Percentiles rank a stretch among this genome's conserved stretches.
Evolutionary conservation across 2,113 vertebrate genomes (phyloP).

Genomic region (Nestor notabilis): DNA sequence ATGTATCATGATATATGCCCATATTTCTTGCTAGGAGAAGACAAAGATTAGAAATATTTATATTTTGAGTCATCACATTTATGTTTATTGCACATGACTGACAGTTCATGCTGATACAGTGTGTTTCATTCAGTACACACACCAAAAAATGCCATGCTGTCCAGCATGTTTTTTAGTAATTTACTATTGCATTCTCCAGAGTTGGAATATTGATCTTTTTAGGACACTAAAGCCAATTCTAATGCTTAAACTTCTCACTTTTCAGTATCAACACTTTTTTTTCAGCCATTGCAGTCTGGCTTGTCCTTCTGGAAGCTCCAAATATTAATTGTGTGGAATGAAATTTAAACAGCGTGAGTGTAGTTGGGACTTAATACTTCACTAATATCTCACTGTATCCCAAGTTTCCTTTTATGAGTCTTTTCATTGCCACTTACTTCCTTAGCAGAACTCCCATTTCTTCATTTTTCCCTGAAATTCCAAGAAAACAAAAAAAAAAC

Average conservation of each 20-base stretch:
- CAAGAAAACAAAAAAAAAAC: not conserved
- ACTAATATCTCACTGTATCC: not conserved
- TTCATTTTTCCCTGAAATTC: not conserved
- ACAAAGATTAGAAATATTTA: not conserved
- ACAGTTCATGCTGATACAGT: not conserved
- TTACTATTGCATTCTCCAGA: not conserved
- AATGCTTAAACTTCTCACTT: not conserved
- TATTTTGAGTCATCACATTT: not conserved
- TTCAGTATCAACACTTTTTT: not conserved
- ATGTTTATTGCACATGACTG: not conserved
- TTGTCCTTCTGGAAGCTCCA: not conserved
- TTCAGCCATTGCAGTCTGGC: not conserved
- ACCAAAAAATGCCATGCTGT: not conserved
- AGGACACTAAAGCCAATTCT: not conserved
- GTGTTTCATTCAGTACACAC: not conserved
- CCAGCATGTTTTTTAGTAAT: not conserved
- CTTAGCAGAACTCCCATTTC: not conserved
- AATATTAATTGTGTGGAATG: not conserved
- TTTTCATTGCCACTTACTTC: not conserved
- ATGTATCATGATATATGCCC: not conserved
- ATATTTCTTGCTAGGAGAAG: not conserved
- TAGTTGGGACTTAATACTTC: not conserved
- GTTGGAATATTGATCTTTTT: not conserved
- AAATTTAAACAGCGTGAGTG: not conserved
- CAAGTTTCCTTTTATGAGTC: not conserved